These are phyloP conservation scores for Elegia similella DNA, from an alignment of 2,888 invertebrate genomes.

Conservation along the genomic window DNA sequence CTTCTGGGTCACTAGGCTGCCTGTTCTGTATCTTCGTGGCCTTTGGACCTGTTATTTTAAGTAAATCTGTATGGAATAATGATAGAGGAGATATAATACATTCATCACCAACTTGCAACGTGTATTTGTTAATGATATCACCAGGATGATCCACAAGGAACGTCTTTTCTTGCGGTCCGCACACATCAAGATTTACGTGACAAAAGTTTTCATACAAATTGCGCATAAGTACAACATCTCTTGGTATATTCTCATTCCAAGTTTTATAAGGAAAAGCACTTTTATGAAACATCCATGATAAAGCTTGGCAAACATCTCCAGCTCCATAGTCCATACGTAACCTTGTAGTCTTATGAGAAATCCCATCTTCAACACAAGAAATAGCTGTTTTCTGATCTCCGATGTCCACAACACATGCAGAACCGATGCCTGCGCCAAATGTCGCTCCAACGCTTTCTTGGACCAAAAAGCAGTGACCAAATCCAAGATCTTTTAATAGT, in stretches of 20 bases:
- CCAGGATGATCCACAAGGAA: conserved; percentile 89
- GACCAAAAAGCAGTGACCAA: conserved; percentile 91
- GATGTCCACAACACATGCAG: conserved; percentile 96
- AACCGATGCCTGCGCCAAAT: conserved; percentile 79
- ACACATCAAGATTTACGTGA: conserved; percentile 94
- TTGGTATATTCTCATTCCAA: conserved; percentile 87
- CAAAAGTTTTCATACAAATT: conserved; percentile 94
- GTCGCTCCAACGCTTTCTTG: conserved; percentile 84
- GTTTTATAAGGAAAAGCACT: conserved; percentile 94
- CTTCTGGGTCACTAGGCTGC: conserved; percentile 89
- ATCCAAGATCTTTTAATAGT: conserved; percentile 90
- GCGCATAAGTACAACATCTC: conserved; percentile 90
- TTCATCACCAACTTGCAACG: conserved; percentile 93
- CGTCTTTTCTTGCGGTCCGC: conserved; percentile 92
- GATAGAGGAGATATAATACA: conserved; percentile 94
- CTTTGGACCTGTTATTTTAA: conserved; percentile 91
- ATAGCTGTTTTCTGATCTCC: conserved; percentile 98
- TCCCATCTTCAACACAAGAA: conserved; percentile 97
- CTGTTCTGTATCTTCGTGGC: conserved; percentile 88
- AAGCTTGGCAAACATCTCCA: conserved; percentile 94
- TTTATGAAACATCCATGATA: conserved; percentile 93
- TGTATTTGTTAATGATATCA: conserved; percentile 85
- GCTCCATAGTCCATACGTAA: conserved; percentile 94
- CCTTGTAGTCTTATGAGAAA: conserved; percentile 93
- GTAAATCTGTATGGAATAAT: conserved; percentile 92